Evolutionary conservation across 2,888 invertebrate species (phyloP).

Genomic region (Philereme transversata): DNA sequence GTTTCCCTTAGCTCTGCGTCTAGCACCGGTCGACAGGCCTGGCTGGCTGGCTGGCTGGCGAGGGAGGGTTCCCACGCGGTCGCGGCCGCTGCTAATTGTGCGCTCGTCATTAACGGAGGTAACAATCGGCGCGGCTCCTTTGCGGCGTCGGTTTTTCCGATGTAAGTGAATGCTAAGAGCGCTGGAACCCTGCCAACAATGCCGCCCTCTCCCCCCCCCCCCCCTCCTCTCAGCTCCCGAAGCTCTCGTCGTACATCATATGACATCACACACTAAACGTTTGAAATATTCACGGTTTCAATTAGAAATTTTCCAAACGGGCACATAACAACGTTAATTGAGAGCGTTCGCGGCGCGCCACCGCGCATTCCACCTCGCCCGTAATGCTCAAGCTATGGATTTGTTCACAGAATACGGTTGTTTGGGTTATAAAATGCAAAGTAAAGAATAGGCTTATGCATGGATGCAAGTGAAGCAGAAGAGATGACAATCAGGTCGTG

Average conservation of each 20-base stretch:
- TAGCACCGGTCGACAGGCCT: not conserved
- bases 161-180: slow-evolving; percentile 32
- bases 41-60: not conserved
- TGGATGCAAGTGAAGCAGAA: slow-evolving; percentile 42
- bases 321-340: slow-evolving; percentile 63
- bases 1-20: not conserved
- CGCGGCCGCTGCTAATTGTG: slow-evolving; percentile 11
- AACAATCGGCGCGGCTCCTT: slow-evolving; percentile 36
- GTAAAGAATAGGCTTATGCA: slow-evolving; percentile 46
- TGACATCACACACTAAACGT: slow-evolving; percentile 48
- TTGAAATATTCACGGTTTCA: slow-evolving; percentile 60
- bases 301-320: slow-evolving; percentile 64
- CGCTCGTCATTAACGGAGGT: slow-evolving; percentile 9
- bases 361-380: slow-evolving; percentile 46
- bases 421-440: slow-evolving; percentile 54
- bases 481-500: slow-evolving; percentile 33
- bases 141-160: slow-evolving; percentile 34
- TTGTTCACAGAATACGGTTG: slow-evolving; percentile 46
- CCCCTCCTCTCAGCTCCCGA: not conserved
- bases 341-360: slow-evolving; percentile 56
- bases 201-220: slow-evolving; percentile 35
- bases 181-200: slow-evolving; percentile 53
- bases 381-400: slow-evolving; percentile 23
- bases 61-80: slow-evolving; percentile 12
- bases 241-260: slow-evolving; percentile 37